Percentiles rank a stretch among this genome's conserved stretches.
Evolutionary conservation across 2,113 vertebrate species (phyloP).

Genomic region (Phylloscopus trochiloides): DNA sequence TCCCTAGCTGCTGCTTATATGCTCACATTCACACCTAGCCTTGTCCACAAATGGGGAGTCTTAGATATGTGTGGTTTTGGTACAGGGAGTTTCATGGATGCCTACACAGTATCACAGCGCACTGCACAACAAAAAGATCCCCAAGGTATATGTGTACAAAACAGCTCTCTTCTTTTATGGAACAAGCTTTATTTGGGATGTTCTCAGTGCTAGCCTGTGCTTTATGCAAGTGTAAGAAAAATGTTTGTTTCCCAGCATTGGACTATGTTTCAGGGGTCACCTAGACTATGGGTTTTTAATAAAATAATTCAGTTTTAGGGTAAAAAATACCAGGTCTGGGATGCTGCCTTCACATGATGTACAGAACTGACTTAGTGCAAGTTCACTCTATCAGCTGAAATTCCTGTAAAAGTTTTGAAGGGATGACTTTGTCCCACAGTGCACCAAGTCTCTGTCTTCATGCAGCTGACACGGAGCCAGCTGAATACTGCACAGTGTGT

Average conservation of each 20-base stretch:
- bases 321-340: not conserved
- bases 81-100: not conserved
- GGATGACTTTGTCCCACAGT: not conserved
- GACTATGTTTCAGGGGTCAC: not conserved
- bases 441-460: not conserved
- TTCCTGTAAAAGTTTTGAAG: not conserved
- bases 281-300: rapidly evolving
- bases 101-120: not conserved
- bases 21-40: not conserved
- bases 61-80: not conserved
- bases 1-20: not conserved
- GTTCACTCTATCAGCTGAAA: not conserved
- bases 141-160: not conserved
- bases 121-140: not conserved
- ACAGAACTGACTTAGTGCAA: not conserved
- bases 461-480: not conserved
- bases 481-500: not conserved
- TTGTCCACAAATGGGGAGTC: not conserved
- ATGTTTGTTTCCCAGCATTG: not conserved
- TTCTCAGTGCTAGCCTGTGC: not conserved
- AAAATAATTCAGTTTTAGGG: not conserved
- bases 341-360: not conserved
- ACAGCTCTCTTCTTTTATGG: not conserved
- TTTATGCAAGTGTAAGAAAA: not conserved
- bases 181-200: not conserved